A percentile compares a stretch with the other conserved stretches of the same genome.
These are phyloP conservation scores for Thelaira solivaga DNA, from an alignment of 2,888 invertebrate species.

Conservation along the genomic window DNA sequence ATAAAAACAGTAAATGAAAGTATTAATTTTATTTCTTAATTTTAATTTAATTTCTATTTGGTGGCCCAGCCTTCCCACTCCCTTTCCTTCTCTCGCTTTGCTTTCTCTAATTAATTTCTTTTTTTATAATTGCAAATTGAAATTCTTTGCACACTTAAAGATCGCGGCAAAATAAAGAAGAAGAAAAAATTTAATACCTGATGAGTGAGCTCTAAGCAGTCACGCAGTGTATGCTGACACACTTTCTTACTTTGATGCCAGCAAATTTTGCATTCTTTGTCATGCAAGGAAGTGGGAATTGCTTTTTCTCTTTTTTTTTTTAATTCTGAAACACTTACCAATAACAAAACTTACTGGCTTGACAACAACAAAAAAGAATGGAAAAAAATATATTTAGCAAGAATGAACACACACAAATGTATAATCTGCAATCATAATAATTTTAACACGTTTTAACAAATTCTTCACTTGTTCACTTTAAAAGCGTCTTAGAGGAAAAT, in stretches of 20 bases:
- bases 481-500: slow-evolving; percentile 27
- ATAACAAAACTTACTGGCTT: background rate
- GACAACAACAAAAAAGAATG: background rate
- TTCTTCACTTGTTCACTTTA: too few species aligned
- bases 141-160: slow-evolving; percentile 33
- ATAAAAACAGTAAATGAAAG: too few species aligned
- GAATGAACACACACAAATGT: background rate
- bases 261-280: background rate
- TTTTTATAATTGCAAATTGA: slow-evolving; percentile 35
- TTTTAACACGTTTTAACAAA: slow-evolving; percentile 50
- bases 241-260: slow-evolving; percentile 69
- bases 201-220: slow-evolving; percentile 62
- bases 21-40: too few species aligned
- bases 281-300: slow-evolving; percentile 54
- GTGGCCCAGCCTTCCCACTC: too few species aligned
- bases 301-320: background rate
- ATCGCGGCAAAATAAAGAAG: slow-evolving; percentile 20
- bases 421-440: slow-evolving; percentile 14
- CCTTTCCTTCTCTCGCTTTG: too few species aligned
- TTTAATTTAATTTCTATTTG: too few species aligned
- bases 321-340: background rate
- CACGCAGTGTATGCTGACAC: slow-evolving; percentile 72
- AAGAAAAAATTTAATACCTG: too few species aligned
- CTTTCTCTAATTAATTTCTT: background rate
- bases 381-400: background rate